phyloP scores from a whole-genome alignment of 2,113 vertebrate genomes.

The Pyxicephalus adspersus region DNA sequence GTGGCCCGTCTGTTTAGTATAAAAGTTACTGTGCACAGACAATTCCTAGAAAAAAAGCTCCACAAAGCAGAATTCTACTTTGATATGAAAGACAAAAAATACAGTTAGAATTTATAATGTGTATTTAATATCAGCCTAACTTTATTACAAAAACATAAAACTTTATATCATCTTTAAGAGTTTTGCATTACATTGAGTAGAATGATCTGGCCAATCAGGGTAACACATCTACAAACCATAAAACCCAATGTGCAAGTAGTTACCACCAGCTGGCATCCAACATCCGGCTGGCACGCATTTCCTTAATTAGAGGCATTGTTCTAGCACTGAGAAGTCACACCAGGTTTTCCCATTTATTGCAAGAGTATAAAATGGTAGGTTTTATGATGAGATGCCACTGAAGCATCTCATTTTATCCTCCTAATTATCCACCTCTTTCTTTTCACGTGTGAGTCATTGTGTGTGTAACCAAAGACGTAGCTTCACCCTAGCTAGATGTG shows the following conservation, averaged over 20 bases:
- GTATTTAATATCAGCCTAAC: background rate
- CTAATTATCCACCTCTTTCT: constrained; percentile 51
- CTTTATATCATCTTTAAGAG: background rate
- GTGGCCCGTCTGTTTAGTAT: too few species aligned
- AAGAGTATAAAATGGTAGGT: constrained; percentile 38
- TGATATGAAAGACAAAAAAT: too few species aligned
- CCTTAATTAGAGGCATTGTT: constrained; percentile 48
- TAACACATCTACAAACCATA: constrained; percentile 27
- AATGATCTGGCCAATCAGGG: constrained; percentile 27
- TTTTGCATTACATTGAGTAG: constrained; percentile 19
- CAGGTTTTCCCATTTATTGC: constrained; percentile 48
- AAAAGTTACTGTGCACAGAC: too few species aligned
- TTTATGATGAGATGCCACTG: constrained; percentile 54
- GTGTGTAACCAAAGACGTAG: constrained; percentile 26
- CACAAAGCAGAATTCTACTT: too few species aligned
- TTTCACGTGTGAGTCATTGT: constrained; percentile 51
- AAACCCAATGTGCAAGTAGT: constrained; percentile 52
- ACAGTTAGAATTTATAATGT: background rate
- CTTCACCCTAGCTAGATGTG: constrained; percentile 36
- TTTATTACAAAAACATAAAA: background rate
- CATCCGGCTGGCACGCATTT: constrained; percentile 49
- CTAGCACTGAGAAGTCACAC: constrained; percentile 47
- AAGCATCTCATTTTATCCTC: constrained; percentile 48
- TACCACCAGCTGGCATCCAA: constrained; percentile 43
- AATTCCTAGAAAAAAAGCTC: too few species aligned